phyloP scores from a whole-genome alignment of 1,140 invertebrate species.

The Brachionus sp. region DNA sequence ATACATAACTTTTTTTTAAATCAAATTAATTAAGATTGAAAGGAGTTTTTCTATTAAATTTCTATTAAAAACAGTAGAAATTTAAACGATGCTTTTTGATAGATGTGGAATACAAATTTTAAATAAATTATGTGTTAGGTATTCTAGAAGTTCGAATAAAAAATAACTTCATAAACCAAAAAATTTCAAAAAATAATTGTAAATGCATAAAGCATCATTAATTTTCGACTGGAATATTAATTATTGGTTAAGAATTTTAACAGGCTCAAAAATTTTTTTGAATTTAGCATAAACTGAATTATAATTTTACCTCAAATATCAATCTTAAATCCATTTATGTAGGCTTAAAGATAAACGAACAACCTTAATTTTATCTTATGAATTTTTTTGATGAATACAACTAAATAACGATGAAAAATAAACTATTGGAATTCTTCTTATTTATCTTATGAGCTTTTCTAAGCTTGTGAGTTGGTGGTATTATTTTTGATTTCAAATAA shows the following conservation, averaged over 20 bases:
- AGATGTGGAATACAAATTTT: not conserved
- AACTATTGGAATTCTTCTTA: not conserved
- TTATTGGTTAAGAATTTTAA: not conserved
- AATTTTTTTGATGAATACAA: not conserved
- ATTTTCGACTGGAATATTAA: slow-evolving; percentile 9
- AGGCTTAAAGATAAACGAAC: slow-evolving; percentile 24
- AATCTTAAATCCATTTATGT: not conserved
- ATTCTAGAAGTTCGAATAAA: not conserved
- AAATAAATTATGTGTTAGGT: not conserved
- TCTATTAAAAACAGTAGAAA: too few relatives aligned
- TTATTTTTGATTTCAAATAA: not conserved
- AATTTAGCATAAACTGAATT: not conserved
- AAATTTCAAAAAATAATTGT: not conserved
- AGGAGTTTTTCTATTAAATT: not conserved
- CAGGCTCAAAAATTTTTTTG: not conserved
- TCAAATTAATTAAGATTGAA: not conserved
- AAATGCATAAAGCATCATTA: not conserved
- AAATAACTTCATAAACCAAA: not conserved
- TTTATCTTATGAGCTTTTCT: slow-evolving; percentile 18
- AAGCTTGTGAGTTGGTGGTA: not conserved
- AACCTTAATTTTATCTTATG: slow-evolving; percentile 12
- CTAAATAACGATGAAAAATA: not conserved
- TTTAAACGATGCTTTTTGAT: not conserved
- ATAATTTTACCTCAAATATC: slow-evolving; percentile 31
- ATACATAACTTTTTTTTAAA: too few relatives aligned